Conservation (phyloP, 2,797 vertebrate genomes). For the Sternotherus odoratus region DNA sequence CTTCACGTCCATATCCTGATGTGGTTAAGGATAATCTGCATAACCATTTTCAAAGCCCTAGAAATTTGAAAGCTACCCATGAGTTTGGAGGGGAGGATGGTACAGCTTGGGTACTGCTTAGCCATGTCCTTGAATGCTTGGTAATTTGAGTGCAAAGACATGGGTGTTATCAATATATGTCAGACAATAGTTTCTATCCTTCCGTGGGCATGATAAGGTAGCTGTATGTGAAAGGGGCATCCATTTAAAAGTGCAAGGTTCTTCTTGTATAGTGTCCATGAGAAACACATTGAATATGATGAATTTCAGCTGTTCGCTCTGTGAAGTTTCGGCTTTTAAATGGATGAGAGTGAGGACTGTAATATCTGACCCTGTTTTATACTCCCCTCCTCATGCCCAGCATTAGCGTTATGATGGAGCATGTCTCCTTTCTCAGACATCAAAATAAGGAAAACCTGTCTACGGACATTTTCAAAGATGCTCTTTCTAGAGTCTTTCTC, state of each 20-base stretch:
- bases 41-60: not conserved
- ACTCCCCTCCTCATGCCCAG: not conserved
- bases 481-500: not conserved
- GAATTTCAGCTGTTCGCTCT: slow-evolving; percentile 7
- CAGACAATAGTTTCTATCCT: not conserved
- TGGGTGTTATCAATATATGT: not conserved
- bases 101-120: not conserved
- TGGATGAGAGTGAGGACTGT: not conserved
- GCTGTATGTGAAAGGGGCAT: not conserved
- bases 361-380: not conserved
- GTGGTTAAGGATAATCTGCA: not conserved
- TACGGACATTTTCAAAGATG: not conserved
- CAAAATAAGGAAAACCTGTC: slow-evolving; percentile 34
- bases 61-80: not conserved
- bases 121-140: not conserved
- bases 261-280: not conserved
- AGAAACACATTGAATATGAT: not conserved
- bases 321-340: slow-evolving; percentile 30
- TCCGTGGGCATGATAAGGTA: not conserved
- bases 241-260: not conserved
- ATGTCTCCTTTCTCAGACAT: slow-evolving; percentile 2
- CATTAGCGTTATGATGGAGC: not conserved
- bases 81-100: not conserved
- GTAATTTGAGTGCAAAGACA: not conserved
- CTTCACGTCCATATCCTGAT: not conserved